Evolutionary conservation across 2,797 vertebrate genomes (phyloP).

Genomic region (Cynopterus sphinx): DNA sequence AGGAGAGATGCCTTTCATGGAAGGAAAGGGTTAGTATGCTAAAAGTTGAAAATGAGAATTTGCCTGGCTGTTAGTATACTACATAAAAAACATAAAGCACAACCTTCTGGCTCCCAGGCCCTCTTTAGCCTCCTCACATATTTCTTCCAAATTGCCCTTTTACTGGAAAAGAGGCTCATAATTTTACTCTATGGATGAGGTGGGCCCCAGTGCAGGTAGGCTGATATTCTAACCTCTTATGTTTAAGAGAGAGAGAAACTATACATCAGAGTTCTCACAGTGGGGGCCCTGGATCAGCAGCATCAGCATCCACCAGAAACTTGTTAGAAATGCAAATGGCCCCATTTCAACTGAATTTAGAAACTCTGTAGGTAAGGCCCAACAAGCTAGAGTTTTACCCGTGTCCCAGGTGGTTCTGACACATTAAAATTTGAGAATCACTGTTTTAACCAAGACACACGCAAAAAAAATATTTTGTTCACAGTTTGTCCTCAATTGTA

Average conservation of each 20-base stretch:
- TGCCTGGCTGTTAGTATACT: background rate
- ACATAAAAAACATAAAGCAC: background rate
- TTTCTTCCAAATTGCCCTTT: background rate
- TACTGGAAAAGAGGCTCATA: background rate
- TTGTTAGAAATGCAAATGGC: background rate
- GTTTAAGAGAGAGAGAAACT: background rate
- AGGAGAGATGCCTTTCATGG: background rate
- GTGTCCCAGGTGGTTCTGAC: background rate
- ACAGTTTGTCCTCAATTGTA: background rate
- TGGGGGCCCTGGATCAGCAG: background rate
- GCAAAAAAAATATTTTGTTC: conserved; percentile 28
- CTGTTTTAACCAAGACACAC: background rate
- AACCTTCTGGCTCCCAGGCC: background rate
- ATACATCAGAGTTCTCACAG: background rate
- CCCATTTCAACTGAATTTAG: background rate
- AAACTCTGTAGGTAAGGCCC: background rate
- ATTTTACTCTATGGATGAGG: background rate
- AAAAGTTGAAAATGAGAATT: background rate
- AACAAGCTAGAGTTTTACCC: background rate
- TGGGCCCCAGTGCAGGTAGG: background rate
- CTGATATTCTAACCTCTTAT: background rate
- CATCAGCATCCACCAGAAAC: background rate
- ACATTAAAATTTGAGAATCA: background rate
- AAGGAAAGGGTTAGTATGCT: background rate
- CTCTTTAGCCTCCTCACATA: background rate